Base-by-base conservation (phyloP, 2,797 vertebrate species). In the Etheostoma nigrum region DNA sequence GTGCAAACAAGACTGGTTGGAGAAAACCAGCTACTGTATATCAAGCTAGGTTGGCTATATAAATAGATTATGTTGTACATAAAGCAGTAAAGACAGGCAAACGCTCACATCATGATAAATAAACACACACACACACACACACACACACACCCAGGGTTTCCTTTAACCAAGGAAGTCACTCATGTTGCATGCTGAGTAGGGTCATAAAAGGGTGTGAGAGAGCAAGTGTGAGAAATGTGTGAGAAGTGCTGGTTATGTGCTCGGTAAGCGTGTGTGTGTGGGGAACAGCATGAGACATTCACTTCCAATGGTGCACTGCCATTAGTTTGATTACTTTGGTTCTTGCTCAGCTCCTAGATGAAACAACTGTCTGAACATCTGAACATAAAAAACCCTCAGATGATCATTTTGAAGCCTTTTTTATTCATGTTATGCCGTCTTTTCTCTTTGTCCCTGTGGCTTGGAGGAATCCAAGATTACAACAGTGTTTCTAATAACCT, bases 181-280 rank as follows among this genome's bases (percentile, higher is more conserved):
- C 74, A 80, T 73, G 71, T 81, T 79, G 86, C 85, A 92, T 90
- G 63, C 75, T 85, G 84, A 90, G 66, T 70, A 78, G 79, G 75
- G 76, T 84, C 45, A 62, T 88, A 70, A 88, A 87, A 76, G 80
- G 69, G 63, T 86, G 67, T 83, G 73, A 78, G 79, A 81, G 76
- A 53, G 64, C 72, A 68, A 86, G 69, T 83, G 83, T 81, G 67
- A 61, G 76, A 72, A 76, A 65, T 60, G 69, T 69, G 58, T 64
- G 59, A 79, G 55, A 69, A 48, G 40, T 78, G 67, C 62, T 70
- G 42, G 44, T 54, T 59, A 23, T 72, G 69, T 62, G 36, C 47
- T 81, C 1, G 63, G 18, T 16, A 58, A 36, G 21, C 49, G 2
- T 49, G 16, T 71, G 36, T 18, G 51, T 30, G 10, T 53, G 61